Percentiles rank a stretch among this genome's conserved stretches.
phyloP scores from a whole-genome alignment of 2,888 invertebrate species.

The Morpho helenor region DNA sequence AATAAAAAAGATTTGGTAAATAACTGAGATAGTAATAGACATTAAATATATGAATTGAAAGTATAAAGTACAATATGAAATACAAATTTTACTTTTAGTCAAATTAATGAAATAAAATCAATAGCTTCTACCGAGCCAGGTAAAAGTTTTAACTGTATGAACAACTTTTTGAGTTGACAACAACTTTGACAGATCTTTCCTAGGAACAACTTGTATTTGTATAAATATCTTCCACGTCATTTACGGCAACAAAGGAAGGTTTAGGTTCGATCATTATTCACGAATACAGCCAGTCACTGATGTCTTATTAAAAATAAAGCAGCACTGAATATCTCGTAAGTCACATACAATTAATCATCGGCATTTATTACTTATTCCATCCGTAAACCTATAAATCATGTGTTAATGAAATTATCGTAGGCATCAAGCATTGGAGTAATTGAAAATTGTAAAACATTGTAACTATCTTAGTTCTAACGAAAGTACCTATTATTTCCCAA shows the following conservation, averaged over 20 bases:
- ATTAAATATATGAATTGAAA: too few relatives aligned
- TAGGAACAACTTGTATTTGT: slow-evolving; percentile 13
- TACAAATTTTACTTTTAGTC: too few relatives aligned
- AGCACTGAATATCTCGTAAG: slow-evolving; percentile 20
- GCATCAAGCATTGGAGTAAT: not conserved
- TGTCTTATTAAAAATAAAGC: slow-evolving; percentile 30
- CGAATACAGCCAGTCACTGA: slow-evolving; percentile 29
- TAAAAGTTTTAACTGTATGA: too few relatives aligned
- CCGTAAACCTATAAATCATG: slow-evolving; percentile 6
- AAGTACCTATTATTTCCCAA: too few relatives aligned
- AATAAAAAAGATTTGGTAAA: too few relatives aligned
- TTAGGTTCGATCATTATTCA: slow-evolving; percentile 25
- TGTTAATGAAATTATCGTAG: slow-evolving; percentile 6
- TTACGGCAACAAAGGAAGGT: slow-evolving; percentile 18
- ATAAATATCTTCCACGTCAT: slow-evolving; percentile 25
- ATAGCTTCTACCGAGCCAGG: too few relatives aligned
- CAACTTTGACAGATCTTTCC: slow-evolving; percentile 13
- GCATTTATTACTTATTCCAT: slow-evolving; percentile 10
- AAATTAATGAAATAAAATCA: too few relatives aligned
- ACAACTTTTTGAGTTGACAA: slow-evolving; percentile 2
- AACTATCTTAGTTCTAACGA: too few relatives aligned
- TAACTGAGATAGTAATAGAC: too few relatives aligned
- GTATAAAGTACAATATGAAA: too few relatives aligned
- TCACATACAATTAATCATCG: slow-evolving; percentile 21
- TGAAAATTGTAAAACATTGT: too few relatives aligned